These are phyloP conservation scores for Heliocidaris tuberculata DNA, from an alignment of 35 echinoderm and acorn worm genomes.

Conservation along the genomic window DNA sequence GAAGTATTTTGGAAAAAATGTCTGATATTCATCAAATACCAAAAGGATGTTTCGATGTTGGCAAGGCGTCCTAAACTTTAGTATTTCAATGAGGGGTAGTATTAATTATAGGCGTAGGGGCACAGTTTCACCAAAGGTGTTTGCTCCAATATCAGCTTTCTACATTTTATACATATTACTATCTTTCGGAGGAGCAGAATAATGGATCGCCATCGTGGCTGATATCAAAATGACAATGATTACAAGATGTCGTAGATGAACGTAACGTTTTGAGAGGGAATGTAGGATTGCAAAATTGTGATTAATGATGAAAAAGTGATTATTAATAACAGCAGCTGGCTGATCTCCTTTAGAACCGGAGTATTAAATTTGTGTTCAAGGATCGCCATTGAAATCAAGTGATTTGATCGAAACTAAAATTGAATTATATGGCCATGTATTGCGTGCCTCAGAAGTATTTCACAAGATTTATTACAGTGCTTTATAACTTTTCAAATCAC, in stretches of 20 bases:
- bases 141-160: too few relatives aligned
- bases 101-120: too few relatives aligned
- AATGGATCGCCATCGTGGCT: neutral
- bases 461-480: too few relatives aligned
- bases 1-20: too few relatives aligned
- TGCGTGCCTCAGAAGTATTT: too few relatives aligned
- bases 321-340: neutral
- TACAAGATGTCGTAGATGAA: neutral
- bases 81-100: too few relatives aligned
- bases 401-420: neutral
- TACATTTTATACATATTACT: neutral
- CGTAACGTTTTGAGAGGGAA: neutral
- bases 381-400: neutral
- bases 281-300: neutral
- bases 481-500: too few relatives aligned
- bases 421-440: too few relatives aligned
- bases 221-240: neutral
- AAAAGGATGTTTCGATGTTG: too few relatives aligned
- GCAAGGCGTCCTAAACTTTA: too few relatives aligned
- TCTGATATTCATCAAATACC: too few relatives aligned
- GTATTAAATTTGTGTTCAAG: neutral
- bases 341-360: neutral
- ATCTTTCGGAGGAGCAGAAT: neutral
- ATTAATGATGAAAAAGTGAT: neutral
- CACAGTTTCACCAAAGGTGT: too few relatives aligned